Evolutionary conservation across 2,888 invertebrate species (phyloP), one percentile per base, ranked within the genome.

Genomic region (Dastarcus helophoroides): DNA sequence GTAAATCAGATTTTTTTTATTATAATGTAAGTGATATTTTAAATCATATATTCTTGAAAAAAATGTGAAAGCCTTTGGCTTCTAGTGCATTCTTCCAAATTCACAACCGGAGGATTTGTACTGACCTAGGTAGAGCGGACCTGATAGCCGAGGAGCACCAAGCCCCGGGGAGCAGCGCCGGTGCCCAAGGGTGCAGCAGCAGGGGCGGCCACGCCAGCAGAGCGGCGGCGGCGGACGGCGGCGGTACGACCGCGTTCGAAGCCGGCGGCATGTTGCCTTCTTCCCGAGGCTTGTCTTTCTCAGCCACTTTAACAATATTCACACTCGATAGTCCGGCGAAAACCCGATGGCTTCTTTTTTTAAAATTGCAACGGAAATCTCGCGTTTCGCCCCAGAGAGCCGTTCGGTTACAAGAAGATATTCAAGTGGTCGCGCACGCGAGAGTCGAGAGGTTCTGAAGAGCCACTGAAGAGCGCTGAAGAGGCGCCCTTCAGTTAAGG

Each of bases 181-280:
- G 78, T 31, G 76, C 78, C 79, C 80, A 81, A 12, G 79, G 79
- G 45, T 77, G 77, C 56, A 82, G 62, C 49, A 81, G 59, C 38
- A 79, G 73, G 24, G 81, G 81, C 49, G 79, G 78, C 80, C 79
- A 80, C 10, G 77, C 76, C 54, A 80, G 60, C 54, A 80, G 67
- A 33, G 79, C 76, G n/a, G 53, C 59, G 37, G 57, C 60, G 28
- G 53, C 53, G 22, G 54, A 44, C 21, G 53, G 43, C 29, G 53
- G 38, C 22, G 45, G 26, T 33, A 44, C 27, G 12, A 42, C 26
- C 10, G 39, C 24, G 21, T 32, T 29, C 32, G 47, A 38, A 29
- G 45, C 48, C 36, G 51, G 43, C 33, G 47, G 46, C 47, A 51
- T 46, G 26, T 42, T 34, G 38, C 38, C 44, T 35, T 39, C 37